A percentile compares a stretch with the other conserved stretches of the same genome.
Evolutionary conservation across 2,888 invertebrate genomes (phyloP).

Genomic region (Drosophila paramelanica): DNA sequence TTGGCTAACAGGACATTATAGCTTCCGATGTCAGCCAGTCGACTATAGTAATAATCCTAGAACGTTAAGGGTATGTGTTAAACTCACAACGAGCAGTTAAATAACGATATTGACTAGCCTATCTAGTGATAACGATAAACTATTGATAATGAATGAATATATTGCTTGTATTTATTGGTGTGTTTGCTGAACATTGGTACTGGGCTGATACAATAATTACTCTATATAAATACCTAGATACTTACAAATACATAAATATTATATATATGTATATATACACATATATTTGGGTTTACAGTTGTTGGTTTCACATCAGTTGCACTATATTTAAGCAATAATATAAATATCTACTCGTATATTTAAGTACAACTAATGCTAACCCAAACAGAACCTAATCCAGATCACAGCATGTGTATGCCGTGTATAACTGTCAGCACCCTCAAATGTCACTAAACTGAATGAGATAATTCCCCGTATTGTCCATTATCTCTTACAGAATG

Average conservation of each 20-base stretch:
- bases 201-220: conserved; percentile 13
- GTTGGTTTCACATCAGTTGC: conserved; percentile 9
- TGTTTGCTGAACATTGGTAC: conserved; percentile 26
- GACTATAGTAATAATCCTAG: conserved; percentile 96
- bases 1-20: conserved; percentile 98
- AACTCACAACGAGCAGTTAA: conserved; percentile 62
- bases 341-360: conserved; percentile 12
- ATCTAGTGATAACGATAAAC: conserved; percentile 44
- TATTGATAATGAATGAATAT: conserved; percentile 24
- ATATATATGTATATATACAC: conserved; percentile 25
- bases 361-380: conserved; percentile 42
- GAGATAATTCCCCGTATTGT: conserved; percentile 20
- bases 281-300: conserved; percentile 28
- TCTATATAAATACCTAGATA: background rate
- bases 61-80: conserved; percentile 92
- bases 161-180: conserved; percentile 25
- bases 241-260: conserved; percentile 7
- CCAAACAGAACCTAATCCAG: conserved; percentile 43
- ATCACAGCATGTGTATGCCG: conserved; percentile 63
- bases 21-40: conserved; percentile 97
- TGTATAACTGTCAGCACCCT: conserved; percentile 53
- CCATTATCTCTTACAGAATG: conserved; percentile 23
- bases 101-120: conserved; percentile 49
- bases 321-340: background rate
- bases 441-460: conserved; percentile 51